phyloP scores from a whole-genome alignment of 2,113 vertebrate species.

The Eptesicus fuscus region DNA sequence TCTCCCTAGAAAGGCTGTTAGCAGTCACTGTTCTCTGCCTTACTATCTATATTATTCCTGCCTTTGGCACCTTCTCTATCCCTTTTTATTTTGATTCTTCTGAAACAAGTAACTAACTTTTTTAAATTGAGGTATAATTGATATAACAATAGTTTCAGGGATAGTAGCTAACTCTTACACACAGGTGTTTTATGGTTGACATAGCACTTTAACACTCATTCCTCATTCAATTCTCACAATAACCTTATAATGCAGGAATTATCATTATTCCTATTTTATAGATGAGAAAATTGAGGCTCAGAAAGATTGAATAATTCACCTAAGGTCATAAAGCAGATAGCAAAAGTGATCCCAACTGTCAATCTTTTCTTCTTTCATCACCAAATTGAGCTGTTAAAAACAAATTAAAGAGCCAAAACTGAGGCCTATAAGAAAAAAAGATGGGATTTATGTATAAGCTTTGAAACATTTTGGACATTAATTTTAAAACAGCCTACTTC shows the following conservation, averaged over 20 bases:
- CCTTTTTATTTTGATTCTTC: conserved; percentile 7
- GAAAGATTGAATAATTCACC: conserved; percentile 28
- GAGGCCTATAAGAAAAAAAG: neutral
- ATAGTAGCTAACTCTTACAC: neutral
- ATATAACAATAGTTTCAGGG: neutral
- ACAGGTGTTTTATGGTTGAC: neutral
- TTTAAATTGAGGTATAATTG: neutral
- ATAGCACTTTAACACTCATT: neutral
- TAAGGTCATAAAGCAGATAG: neutral
- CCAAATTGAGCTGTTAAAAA: conserved; percentile 16
- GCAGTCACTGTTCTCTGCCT: neutral
- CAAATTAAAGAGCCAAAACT: conserved; percentile 19
- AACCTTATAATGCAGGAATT: neutral
- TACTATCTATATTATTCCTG: neutral
- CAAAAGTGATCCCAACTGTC: neutral
- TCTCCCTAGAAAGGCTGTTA: neutral
- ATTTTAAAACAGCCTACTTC: neutral
- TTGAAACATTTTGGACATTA: neutral
- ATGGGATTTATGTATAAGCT: neutral
- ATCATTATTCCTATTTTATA: conserved; percentile 5
- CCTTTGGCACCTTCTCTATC: neutral
- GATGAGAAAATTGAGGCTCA: conserved; percentile 7
- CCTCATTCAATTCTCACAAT: conserved; percentile 32
- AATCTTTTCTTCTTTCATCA: conserved; percentile 18
- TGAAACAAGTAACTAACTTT: conserved; percentile 39